These are phyloP conservation scores for Synergus gifuensis DNA, from an alignment of 2,888 invertebrate species.

Conservation along the genomic window DNA sequence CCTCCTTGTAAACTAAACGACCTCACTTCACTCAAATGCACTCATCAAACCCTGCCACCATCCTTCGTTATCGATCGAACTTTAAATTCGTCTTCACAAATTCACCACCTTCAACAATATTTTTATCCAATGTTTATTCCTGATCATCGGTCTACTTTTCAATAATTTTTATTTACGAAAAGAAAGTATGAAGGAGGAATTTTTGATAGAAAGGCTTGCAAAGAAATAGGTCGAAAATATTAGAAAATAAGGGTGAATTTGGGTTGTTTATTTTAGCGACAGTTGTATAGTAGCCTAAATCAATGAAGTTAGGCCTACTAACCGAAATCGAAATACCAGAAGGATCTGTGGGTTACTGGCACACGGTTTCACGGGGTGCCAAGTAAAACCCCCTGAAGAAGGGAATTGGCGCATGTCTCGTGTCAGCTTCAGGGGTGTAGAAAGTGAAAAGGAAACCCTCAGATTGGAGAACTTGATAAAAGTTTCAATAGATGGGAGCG, in stretches of 20 bases:
- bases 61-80: not conserved
- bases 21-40: constrained; percentile 42
- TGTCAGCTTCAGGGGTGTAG: constrained; percentile 60
- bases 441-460: constrained; percentile 48
- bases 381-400: constrained; percentile 66
- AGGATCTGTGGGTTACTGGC: constrained; percentile 76
- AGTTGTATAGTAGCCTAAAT: constrained; percentile 49
- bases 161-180: not conserved
- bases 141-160: not conserved
- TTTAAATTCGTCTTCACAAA: not conserved
- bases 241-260: not conserved
- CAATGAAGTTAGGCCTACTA: constrained; percentile 69
- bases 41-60: not conserved
- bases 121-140: not conserved
- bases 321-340: constrained; percentile 70
- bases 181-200: not conserved
- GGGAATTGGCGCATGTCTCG: constrained; percentile 68
- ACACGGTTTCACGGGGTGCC: constrained; percentile 70
- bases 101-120: not conserved
- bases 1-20: constrained; percentile 57
- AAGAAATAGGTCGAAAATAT: not conserved
- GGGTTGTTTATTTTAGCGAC: constrained; percentile 31
- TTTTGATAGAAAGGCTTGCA: not conserved
- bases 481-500: not conserved
- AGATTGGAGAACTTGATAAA: not conserved